phyloP scores from a whole-genome alignment of 2,113 vertebrate species.

The Scophthalmus maximus region DNA sequence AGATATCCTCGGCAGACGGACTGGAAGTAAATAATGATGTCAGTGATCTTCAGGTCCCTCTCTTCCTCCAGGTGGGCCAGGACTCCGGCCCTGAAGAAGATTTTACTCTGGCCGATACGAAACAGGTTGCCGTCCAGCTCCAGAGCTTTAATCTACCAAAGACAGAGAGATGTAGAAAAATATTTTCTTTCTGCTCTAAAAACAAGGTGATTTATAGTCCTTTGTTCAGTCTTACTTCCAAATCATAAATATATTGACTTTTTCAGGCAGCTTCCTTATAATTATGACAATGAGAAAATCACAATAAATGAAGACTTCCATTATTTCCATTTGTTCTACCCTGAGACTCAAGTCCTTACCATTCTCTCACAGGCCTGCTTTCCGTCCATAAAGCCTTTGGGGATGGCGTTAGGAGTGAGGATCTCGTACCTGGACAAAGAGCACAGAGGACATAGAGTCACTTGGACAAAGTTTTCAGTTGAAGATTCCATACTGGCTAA shows the following conservation, averaged over 20 bases:
- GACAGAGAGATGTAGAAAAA: neutral
- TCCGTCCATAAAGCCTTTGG: slow-evolving; percentile 99
- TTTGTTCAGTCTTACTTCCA: neutral
- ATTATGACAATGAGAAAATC: neutral
- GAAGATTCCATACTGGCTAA: neutral
- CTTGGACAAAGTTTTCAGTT: neutral
- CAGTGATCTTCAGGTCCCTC: slow-evolving; percentile 96
- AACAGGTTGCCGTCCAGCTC: slow-evolving; percentile 96
- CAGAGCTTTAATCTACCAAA: slow-evolving; percentile 91
- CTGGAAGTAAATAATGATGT: slow-evolving; percentile 99
- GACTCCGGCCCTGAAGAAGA: slow-evolving; percentile 98
- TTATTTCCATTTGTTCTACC: neutral
- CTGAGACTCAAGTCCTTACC: slow-evolving; percentile 78
- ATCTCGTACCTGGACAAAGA: slow-evolving; percentile 91
- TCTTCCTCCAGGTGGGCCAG: slow-evolving; percentile 97
- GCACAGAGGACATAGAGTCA: neutral
- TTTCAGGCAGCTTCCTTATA: too few species aligned
- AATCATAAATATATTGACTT: too few species aligned
- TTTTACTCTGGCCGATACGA: slow-evolving; percentile 98
- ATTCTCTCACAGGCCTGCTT: slow-evolving; percentile 98
- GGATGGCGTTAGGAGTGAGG: slow-evolving; percentile 97
- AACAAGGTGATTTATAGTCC: neutral
- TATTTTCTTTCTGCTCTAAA: neutral
- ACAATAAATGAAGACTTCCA: neutral
- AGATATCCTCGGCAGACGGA: slow-evolving; percentile 95